Base-by-base conservation (phyloP, 35 echinoderm and acorn worm genomes). In the Apostichopus japonicus region DNA sequence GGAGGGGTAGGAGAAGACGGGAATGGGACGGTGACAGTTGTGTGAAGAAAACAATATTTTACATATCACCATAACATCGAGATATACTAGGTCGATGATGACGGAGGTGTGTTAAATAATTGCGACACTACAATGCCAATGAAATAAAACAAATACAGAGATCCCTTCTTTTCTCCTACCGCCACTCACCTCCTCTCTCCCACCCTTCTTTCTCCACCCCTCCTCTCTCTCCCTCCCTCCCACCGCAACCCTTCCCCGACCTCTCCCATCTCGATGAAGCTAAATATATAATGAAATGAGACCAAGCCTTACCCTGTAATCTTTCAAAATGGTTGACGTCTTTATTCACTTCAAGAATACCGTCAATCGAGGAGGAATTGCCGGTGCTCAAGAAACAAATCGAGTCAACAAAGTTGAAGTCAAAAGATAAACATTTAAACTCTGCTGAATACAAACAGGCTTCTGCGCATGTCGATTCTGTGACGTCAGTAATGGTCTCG, bases 291-390 rank as follows among this genome's bases (percentile, higher is more conserved):
- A 52, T 4, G 16, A 4, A 84, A 24, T 24, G 58, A 44, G 33
- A 44, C 33, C 33, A 44, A 92, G 5, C 67, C 90, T 90, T 78
- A 97, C 95, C 95, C 23, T 77, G 79, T 55, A 97, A 84, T 79
- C 92, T 97, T 59, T 92, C 84, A 56, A 93, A 97, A 77, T 97
- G 94, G 62, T 97, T 83, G 17, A 87, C 88, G 86, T 97, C 70
- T 72, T 93, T 93, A 53, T 94, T 77, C 22, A 54, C 71, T 56
- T 90, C 86, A 10, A 94, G 79, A 9, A 79, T 23, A 15, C 33
- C 33, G 33, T 44, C 33, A 44, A 44, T 44, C 33, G 84, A 89
- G 10, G 91, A 59, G 44, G 84, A 75, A 56, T 72, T 91, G 27
- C 57, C 71, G 1, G 63, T 55, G 53, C 91, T 92, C 5, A 97